Base-by-base conservation (phyloP, 2,797 vertebrate species). In the Epinephelus malabaricus region DNA sequence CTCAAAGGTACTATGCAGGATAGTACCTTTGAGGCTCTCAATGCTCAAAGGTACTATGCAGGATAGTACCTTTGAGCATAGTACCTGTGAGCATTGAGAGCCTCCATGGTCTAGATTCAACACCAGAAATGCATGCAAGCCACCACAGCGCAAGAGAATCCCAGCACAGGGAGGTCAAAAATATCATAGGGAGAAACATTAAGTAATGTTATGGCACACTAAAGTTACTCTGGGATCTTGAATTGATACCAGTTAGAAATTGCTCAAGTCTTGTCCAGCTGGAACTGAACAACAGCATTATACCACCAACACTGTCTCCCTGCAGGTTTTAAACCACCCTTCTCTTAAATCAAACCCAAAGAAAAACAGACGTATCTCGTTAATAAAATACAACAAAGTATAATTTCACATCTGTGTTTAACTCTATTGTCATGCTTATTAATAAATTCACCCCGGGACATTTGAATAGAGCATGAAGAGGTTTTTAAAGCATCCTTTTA, bases 351-450 rank as follows among this genome's bases (percentile, higher is more conserved):
- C 53, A 53, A 34, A 34, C 34, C 34, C 6, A 43, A 12, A 14
- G 5, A 78, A 81, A 77, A 86, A 50, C 79, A 86, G 61, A 56
- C 13, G 5, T 25, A 45, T 62, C 12, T 23, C 13, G 46, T 76
- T 49, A 46, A 77, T 65, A 38, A 27, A 50, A 10, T 8, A 6
- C 14, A 61, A n/a, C 0, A 11, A 54, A 60, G 10, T 5, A 6
- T 13, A 19, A 55, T 27, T 51, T 77, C 43, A 53, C 63, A 68
- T 54, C n/a, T 78, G 69, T 46, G 15, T 46, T 53, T 65, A 43
- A n/a, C 15, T 70, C 0, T n/a, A 25, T n/a, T n/a, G 23, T 14
- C n/a, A 59, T 5, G 1, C 27, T 2, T 14, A 65, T 50, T 19
- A 19, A 66, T 50, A 21, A 18, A 61, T 34, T 34, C 15, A 69